Evolutionary conservation across 2,113 vertebrate species (phyloP), one percentile per base, ranked within the genome.

Genomic region (Narcine bancroftii): DNA sequence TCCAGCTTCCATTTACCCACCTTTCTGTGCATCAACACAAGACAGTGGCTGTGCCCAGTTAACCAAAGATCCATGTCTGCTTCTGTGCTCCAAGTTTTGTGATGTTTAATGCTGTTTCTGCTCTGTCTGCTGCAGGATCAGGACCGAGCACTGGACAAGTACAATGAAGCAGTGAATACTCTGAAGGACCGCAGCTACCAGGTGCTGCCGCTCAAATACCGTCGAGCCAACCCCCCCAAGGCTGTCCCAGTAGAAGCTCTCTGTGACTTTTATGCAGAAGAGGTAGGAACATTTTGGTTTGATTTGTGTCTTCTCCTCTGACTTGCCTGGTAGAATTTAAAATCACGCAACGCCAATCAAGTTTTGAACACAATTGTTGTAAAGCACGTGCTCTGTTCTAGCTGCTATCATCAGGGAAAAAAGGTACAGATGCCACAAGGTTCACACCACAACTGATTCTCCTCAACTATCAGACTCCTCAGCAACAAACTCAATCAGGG

Each of bases 141-240:
- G 94, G 94, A 97, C 66, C 99, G 98, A 93, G 98, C 98, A 11
- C 93, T 99, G 96, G 97, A 98, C 50, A 95, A 97, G 95, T 97
- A 97, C 0, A 97, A 98, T 21, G 97, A 96, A 0, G 97, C 97
- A 47, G 96, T 99, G 89, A 95, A 93, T 89, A 94, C 96, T 5
- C 96, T 99, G 2, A 97, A 98, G 95, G 97, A 96, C 85, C 97
- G 97, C 36, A 97, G 97, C 89, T 95, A 97, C 93, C 97, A 98
- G 93, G 94, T 99, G 5, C 94, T 97, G 53, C 99, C 99, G 0
- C 96, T 99, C 92, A 97, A 96, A 92, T 97, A 95, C 93, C 98
- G 98, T 75, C 95, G 97, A 0, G 95, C 97, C 92, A 93, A 92
- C 0, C 96, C 96, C 0, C 95, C 95, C 45, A 98, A 98, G 94